Evolutionary conservation across 2,113 vertebrate genomes (phyloP), one percentile per base, ranked within the genome.

Genomic region (Caloenas nicobarica): DNA sequence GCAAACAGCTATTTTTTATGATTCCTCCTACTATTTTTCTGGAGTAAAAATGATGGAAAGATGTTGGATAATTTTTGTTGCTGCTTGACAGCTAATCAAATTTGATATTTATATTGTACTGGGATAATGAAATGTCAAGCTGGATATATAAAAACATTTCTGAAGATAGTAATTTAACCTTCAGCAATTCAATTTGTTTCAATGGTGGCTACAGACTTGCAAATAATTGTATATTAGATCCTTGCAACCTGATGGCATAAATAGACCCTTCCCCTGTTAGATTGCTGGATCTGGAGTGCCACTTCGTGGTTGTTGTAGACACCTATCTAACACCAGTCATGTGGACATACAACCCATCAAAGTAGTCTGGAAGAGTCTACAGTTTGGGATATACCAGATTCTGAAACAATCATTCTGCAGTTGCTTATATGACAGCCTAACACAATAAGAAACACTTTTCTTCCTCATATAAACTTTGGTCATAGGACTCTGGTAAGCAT

Each of bases 91-190:
- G 73, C 40, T 89, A 84, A 92, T 89, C 65, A 85, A 80, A 65
- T 90, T 89, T 78, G 46, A 60, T 92, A 89, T 89, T 94, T 96
- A 92, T 87, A 84, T 82, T 87, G 73, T 66, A 87, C 69, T 44
- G 22, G 44, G 66, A 85, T 87, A 95, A 86, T 71, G 69, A 95
- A 94, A 95, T 87, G 88, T 92, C 95, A 96, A 74, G 51, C n/a
- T 31, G 18, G 42, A 46, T 91, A 90, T 77, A 57, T 13, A 92
- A 79, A 91, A 89, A 54, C 19, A 91, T 65, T 85, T 93, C 73
- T 94, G 86, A 94, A 95, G 72, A 86, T 9, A 93, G 65, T 29
- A 86, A 95, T 90, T 96, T 95, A 95, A 92, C 86, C 53, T 94
- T 93, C 88, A 91, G 68, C 69, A 83, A 86, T 86, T 77, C 82